A percentile compares a stretch with the other conserved stretches of the same genome.
These are phyloP conservation scores for Natator depressus DNA, from an alignment of 2,113 vertebrate species.

Conservation along the genomic window DNA sequence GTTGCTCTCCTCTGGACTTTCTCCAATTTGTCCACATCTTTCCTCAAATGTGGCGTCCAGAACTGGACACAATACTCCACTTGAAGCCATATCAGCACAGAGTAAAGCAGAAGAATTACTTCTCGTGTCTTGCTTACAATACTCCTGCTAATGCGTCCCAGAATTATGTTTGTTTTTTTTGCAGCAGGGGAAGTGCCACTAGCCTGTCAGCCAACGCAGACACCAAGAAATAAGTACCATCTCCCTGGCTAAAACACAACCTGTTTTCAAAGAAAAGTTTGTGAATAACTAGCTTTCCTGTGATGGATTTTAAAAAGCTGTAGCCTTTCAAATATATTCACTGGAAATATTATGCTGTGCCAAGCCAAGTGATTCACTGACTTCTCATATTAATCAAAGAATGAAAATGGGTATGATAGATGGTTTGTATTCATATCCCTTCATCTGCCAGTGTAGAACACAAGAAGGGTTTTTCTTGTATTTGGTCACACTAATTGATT, in stretches of 20 bases:
- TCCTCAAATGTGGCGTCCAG: too few relatives aligned
- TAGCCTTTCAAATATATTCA: neutral
- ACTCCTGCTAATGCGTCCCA: too few relatives aligned
- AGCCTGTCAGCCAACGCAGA: neutral
- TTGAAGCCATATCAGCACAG: too few relatives aligned
- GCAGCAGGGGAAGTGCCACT: neutral
- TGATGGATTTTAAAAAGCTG: neutral
- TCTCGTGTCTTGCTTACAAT: too few relatives aligned
- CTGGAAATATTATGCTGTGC: fast-evolving
- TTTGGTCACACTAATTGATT: neutral
- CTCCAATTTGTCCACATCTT: too few relatives aligned
- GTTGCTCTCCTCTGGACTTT: too few relatives aligned
- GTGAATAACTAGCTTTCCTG: neutral
- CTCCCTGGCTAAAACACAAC: neutral
- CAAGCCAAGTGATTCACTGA: neutral
- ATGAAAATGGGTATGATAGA: neutral
- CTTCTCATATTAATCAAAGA: neutral
- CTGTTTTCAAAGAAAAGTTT: neutral
- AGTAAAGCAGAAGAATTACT: too few relatives aligned
- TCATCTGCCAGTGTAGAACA: neutral
- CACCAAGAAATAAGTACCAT: neutral
- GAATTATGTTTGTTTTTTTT: too few relatives aligned
- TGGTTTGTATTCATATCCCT: neutral
- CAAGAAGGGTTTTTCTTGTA: neutral
- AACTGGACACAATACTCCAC: too few relatives aligned